Conservation (phyloP, 2,797 vertebrate species). For the Masticophis lateralis region DNA sequence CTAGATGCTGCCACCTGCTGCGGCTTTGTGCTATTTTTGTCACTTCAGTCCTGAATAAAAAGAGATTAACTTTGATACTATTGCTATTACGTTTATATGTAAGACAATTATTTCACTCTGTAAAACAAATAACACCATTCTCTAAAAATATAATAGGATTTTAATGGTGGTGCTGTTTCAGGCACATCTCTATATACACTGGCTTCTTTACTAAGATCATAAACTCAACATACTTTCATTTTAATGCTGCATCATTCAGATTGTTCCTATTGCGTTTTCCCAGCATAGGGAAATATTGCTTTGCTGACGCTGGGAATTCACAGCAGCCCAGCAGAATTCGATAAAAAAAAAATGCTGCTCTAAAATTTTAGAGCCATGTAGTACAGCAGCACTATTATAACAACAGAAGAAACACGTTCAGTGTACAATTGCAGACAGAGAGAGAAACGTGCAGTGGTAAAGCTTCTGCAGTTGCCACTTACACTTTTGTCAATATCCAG, state of each 20-base stretch:
- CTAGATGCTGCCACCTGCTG: not conserved
- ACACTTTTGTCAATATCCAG: slow-evolving; percentile 97
- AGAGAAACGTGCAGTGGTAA: not conserved
- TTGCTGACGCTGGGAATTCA: not conserved
- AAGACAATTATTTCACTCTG: not conserved
- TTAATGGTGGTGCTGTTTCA: not conserved
- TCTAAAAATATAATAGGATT: not conserved
- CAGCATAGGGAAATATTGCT: not conserved
- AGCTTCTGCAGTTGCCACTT: slow-evolving; percentile 58
- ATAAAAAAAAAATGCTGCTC: not conserved
- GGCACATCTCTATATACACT: not conserved
- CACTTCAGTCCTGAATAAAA: not conserved
- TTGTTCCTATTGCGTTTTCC: not conserved
- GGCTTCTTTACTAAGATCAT: not conserved
- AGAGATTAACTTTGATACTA: not conserved
- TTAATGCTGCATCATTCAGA: not conserved
- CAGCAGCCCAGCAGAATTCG: not conserved
- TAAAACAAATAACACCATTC: not conserved
- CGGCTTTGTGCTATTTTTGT: not conserved
- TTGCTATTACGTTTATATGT: not conserved
- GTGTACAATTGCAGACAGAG: not conserved
- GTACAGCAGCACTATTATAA: not conserved
- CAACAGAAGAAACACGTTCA: too few species aligned
- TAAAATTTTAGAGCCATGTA: not conserved
- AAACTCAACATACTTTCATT: not conserved